Evolutionary conservation across 2,888 invertebrate species (phyloP).

Genomic region (Epiperipatus broadwayi): DNA sequence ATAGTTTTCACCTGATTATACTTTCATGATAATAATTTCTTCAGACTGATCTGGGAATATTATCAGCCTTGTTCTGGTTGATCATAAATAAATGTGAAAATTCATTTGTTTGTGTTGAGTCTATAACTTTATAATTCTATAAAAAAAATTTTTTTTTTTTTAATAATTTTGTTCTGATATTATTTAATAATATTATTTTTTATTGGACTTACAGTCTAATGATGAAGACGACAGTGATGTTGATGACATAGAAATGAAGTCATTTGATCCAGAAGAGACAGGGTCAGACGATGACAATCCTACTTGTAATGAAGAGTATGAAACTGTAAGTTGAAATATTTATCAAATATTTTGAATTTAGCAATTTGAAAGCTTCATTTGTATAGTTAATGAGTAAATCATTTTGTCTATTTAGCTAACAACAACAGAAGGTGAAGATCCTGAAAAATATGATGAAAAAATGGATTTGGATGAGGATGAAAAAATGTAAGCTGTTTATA

Average conservation of each 20-base stretch:
- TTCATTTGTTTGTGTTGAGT: no score
- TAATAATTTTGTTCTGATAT: no score
- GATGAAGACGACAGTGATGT: conserved; percentile 17
- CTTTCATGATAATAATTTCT: no score
- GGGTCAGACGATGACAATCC: conserved; percentile 21
- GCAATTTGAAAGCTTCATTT: background rate
- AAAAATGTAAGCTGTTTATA: conserved; percentile 34
- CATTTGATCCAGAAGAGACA: background rate
- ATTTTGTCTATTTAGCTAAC: conserved; percentile 12
- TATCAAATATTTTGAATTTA: background rate
- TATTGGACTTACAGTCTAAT: no score
- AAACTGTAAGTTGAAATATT: conserved; percentile 31
- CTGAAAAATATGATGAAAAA: conserved; percentile 43
- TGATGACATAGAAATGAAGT: conserved; percentile 6
- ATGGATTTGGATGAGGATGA: conserved; percentile 58
- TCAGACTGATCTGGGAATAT: no score
- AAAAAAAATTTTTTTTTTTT: no score
- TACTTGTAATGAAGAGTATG: conserved; percentile 36
- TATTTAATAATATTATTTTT: no score
- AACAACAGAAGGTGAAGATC: conserved; percentile 38
- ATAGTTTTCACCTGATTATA: no score
- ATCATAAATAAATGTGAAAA: no score
- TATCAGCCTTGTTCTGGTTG: no score
- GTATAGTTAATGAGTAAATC: no score
- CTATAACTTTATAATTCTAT: no score